These are phyloP conservation scores for Lagodon rhomboides DNA, from an alignment of 2,797 vertebrate species.

Conservation along the genomic window DNA sequence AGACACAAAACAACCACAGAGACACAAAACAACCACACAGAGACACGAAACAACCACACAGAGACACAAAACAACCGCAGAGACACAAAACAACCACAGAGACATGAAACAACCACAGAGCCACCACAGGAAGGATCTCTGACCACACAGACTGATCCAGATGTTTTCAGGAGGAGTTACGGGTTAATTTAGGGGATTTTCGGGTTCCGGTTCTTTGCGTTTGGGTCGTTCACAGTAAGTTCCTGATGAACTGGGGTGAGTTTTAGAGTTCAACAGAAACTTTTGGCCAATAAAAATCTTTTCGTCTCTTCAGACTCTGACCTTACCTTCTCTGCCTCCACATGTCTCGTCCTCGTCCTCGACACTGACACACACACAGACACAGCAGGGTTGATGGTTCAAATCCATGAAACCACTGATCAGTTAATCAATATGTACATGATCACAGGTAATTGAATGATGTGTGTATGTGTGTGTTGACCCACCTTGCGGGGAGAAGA, in stretches of 20 bases:
- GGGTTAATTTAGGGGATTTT: background rate
- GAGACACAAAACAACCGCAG: background rate
- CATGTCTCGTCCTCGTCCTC: slow-evolving; percentile 44
- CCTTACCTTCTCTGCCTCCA: slow-evolving; percentile 42
- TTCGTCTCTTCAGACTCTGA: too few species aligned
- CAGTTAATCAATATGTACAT: too few species aligned
- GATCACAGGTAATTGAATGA: too few species aligned
- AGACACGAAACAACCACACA: background rate
- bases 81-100: background rate
- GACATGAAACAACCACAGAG: too few species aligned
- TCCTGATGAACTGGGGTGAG: too few species aligned
- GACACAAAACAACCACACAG: background rate
- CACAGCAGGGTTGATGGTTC: too few species aligned
- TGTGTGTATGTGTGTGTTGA: slow-evolving; percentile 19
- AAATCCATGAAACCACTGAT: background rate
- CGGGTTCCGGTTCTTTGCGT: background rate
- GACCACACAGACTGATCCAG: too few species aligned
- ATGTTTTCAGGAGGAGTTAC: background rate
- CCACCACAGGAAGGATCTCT: too few species aligned
- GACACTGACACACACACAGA: slow-evolving; percentile 41
- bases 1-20: too few species aligned
- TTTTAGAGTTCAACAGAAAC: too few species aligned
- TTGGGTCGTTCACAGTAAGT: background rate
- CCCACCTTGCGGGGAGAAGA: slow-evolving; percentile 90
- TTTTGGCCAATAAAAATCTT: too few species aligned